Percentiles rank a stretch among this genome's conserved stretches.
These are phyloP conservation scores for Emydocephalus ijimae DNA, from an alignment of 2,113 vertebrate species.

Conservation along the genomic window DNA sequence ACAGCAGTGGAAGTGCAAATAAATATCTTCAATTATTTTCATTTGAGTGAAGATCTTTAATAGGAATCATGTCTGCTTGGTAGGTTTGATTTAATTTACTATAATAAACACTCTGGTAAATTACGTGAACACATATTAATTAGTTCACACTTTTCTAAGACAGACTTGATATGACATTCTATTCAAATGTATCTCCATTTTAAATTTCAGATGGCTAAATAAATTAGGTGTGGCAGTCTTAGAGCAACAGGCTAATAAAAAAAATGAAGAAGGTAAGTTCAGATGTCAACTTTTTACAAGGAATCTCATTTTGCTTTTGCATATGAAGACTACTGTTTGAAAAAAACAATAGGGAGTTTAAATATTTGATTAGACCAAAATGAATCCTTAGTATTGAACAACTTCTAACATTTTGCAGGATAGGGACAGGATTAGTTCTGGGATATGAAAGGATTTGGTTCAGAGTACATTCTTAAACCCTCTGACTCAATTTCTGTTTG, in stretches of 20 bases:
- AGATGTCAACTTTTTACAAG: neutral
- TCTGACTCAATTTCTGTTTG: neutral
- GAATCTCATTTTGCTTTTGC: neutral
- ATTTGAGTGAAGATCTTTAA: neutral
- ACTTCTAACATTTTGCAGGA: neutral
- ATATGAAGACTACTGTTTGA: neutral
- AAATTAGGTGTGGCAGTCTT: conserved; percentile 89
- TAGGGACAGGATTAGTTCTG: neutral
- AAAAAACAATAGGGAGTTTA: neutral
- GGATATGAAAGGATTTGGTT: neutral
- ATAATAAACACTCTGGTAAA: neutral
- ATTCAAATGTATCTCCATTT: conserved; percentile 23
- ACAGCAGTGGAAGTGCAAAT: neutral
- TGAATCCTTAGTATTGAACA: neutral
- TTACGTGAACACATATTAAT: neutral
- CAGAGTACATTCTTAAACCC: neutral
- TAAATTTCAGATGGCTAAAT: conserved; percentile 86
- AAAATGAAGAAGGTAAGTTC: conserved; percentile 72
- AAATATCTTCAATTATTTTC: neutral
- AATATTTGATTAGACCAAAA: neutral
- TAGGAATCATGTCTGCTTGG: neutral
- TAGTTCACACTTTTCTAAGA: neutral
- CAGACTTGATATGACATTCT: neutral
- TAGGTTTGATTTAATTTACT: neutral
- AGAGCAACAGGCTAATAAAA: conserved; percentile 66